A percentile compares a stretch with the other conserved stretches of the same genome.
Conservation (phyloP, 37 sponge, comb jelly and placozoan species). For the Petrosia ficiformis region DNA sequence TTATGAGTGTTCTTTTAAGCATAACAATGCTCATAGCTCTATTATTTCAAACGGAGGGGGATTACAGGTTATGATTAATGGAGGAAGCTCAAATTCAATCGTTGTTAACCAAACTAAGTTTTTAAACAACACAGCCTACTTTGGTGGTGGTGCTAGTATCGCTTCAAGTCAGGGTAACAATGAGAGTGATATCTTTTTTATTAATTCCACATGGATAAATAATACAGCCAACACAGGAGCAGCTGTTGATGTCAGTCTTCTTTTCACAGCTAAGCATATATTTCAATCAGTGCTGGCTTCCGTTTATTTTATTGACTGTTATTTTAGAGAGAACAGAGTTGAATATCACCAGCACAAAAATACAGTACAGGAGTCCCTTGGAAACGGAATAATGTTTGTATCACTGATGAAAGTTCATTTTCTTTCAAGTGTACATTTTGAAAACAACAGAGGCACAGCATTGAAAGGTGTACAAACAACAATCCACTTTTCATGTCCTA, state of each 20-base stretch:
- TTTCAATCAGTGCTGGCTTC: too few relatives aligned
- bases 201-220: neutral
- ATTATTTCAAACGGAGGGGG: neutral
- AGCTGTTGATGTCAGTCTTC: neutral
- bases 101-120: neutral
- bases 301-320: too few relatives aligned
- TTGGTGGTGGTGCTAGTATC: neutral
- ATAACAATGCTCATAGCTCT: neutral
- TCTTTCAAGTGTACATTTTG: neutral
- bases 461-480: neutral
- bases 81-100: neutral
- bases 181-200: neutral
- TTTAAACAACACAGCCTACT: neutral
- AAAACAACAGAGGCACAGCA: constrained; percentile 1
- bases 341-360: too few relatives aligned
- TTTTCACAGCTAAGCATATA: too few relatives aligned
- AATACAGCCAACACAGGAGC: neutral
- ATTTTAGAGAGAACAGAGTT: too few relatives aligned
- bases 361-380: too few relatives aligned
- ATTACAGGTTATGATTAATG: neutral
- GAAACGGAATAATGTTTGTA: neutral
- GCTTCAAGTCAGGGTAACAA: neutral
- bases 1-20: constrained; percentile 1
- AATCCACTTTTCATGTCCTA: neutral
- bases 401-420: neutral